A percentile compares a stretch with the other conserved stretches of the same genome.
phyloP scores from a whole-genome alignment of 2,113 vertebrate genomes.

The Daboia siamensis region DNA sequence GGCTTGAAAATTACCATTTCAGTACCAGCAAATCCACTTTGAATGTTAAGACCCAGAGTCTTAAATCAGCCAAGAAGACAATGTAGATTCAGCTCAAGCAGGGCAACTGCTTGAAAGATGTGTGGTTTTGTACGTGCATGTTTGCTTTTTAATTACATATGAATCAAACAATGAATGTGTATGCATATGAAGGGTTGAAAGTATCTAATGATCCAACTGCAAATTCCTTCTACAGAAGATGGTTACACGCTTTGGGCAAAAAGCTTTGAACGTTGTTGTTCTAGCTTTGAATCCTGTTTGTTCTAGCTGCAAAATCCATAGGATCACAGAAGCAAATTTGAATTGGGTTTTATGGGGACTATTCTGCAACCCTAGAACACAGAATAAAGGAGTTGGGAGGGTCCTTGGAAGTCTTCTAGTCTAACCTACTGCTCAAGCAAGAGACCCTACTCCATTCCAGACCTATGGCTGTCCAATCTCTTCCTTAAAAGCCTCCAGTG shows the following conservation, averaged over 20 bases:
- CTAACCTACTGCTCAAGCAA: neutral
- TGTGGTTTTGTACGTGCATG: neutral
- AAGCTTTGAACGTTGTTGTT: neutral
- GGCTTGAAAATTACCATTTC: conserved; percentile 28
- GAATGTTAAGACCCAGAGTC: conserved; percentile 21
- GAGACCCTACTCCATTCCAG: neutral
- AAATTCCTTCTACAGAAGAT: neutral
- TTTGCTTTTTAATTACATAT: conserved; percentile 43
- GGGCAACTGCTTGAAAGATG: conserved; percentile 32
- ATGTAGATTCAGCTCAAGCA: conserved; percentile 27
- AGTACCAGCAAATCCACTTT: conserved; percentile 33
- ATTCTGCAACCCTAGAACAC: neutral
- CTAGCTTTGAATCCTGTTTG: neutral
- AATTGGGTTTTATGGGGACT: neutral
- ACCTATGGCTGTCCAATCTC: too few species aligned
- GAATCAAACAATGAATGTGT: conserved; percentile 6
- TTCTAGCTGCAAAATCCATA: neutral
- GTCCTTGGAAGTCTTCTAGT: neutral
- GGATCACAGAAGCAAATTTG: neutral
- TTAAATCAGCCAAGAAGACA: conserved; percentile 26
- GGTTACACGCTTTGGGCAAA: neutral
- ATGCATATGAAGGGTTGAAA: neutral
- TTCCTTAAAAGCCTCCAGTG: too few species aligned
- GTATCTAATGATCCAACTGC: neutral
- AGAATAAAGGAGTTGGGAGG: neutral